Conservation (phyloP, 2,888 invertebrate species). For the Boloria euphrosyne region DNA sequence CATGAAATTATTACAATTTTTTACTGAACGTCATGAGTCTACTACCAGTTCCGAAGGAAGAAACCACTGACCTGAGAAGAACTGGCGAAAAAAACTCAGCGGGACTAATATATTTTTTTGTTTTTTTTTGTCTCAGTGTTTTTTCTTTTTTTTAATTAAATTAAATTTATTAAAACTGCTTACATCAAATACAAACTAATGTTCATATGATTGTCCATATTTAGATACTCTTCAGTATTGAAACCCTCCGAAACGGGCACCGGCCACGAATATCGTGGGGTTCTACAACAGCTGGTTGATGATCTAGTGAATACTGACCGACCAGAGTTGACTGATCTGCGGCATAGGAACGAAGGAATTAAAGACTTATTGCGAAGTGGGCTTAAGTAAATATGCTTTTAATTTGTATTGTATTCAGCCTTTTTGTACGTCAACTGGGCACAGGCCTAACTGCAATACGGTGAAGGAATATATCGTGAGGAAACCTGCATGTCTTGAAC, state of each 20-base stretch:
- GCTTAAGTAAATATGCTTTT: conserved; percentile 78
- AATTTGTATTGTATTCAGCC: background rate
- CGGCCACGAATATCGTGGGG: conserved; percentile 75
- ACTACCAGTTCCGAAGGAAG: too few species aligned
- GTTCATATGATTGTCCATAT: conserved; percentile 2
- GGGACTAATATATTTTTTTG: too few species aligned
- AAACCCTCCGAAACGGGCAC: conserved; percentile 72
- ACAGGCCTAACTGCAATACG: too few species aligned
- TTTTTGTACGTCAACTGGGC: background rate
- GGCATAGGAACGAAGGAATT: conserved; percentile 81
- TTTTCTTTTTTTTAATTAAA: too few species aligned
- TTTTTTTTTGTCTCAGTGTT: too few species aligned
- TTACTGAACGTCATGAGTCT: too few species aligned
- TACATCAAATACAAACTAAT: background rate
- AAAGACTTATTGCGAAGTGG: conserved; percentile 81
- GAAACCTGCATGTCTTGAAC: too few species aligned
- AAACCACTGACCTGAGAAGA: too few species aligned
- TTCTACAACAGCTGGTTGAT: conserved; percentile 83
- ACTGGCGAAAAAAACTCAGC: too few species aligned
- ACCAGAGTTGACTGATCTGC: conserved; percentile 83
- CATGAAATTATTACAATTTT: too few species aligned
- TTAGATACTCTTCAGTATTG: conserved; percentile 74
- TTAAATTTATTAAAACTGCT: background rate
- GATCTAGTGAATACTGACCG: conserved; percentile 82
- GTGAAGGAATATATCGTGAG: too few species aligned